Evolutionary conservation across 2,888 invertebrate genomes (phyloP), one percentile per base, ranked within the genome.

Genomic region (Synergus gifuensis): DNA sequence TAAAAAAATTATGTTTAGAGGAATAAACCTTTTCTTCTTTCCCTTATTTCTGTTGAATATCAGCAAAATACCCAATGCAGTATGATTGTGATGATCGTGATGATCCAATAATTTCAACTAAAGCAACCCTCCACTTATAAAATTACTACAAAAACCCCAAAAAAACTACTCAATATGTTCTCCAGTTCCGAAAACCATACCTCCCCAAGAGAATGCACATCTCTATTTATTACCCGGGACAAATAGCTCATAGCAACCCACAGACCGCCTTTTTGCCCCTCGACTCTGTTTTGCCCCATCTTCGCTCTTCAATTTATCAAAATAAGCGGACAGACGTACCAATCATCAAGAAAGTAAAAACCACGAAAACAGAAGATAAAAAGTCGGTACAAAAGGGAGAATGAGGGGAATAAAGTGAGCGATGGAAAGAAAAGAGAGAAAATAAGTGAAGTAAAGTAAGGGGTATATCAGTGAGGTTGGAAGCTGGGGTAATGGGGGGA

Each of bases 301-400:
- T 73, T 40, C n/a, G 54, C 73, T 73, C 73, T 73, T 73, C 73
- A 73, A 73, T 73, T 73, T 73, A 73, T 73, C 73, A 73, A 73
- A 73, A 73, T 73, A 54, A 73, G 54, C 73, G 73, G 73, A 73
- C 54, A 73, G 73, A 54, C 73, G 73, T 73, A 73, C 54, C 73
- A 73, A 73, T 73, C 73, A 73, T 40, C 49, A 73, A 54, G 28
- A 73, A 73, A 54, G 73, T 73, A 40, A 76, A 76, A 76, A 76
- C 44, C 63, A 62, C 76, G 63, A 44, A 76, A 63, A 22, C 16
- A 80, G 58, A 77, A 62, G 76, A 62, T 22, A 58, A 62, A 22
- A 77, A 73, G 67, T 76, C 14, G 36, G 44, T 44, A 49, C 16
- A 62, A 58, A 49, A 60, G 73, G 69, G 60, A 76, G 79, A 76